Evolutionary conservation across 1,140 invertebrate genomes (phyloP).

Genomic region (Cotesia vestalis): DNA sequence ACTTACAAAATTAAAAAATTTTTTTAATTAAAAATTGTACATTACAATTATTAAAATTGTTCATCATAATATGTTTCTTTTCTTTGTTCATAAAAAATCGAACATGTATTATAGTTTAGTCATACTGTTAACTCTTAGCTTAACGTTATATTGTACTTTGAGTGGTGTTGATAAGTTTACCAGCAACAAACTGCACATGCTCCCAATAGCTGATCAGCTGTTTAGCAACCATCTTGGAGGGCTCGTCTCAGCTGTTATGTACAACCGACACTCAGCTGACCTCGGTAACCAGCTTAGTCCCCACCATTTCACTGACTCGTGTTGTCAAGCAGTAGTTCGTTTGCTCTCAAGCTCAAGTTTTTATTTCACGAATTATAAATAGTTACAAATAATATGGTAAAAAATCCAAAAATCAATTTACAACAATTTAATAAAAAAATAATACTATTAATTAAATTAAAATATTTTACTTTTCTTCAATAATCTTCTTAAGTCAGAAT

Average conservation of each 20-base stretch:
- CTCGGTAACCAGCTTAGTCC: conserved; percentile 46
- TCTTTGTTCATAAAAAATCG: no score
- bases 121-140: neutral
- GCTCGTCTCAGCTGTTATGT: conserved; percentile 46
- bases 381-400: conserved; percentile 6
- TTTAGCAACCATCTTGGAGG: conserved; percentile 59
- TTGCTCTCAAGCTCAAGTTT: neutral
- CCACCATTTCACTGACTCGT: conserved; percentile 6
- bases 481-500: no score
- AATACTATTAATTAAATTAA: no score
- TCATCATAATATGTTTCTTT: no score
- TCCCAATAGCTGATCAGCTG: conserved; percentile 55
- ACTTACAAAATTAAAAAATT: no score
- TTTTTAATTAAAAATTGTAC: no score
- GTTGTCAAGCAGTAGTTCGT: neutral
- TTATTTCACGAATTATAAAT: neutral
- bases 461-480: no score
- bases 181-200: conserved; percentile 43
- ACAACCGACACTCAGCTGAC: conserved; percentile 54
- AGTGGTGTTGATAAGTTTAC: conserved; percentile 2
- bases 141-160: neutral
- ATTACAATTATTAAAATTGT: no score
- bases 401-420: neutral
- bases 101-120: no score
- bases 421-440: no score